Percentiles rank a stretch among this genome's conserved stretches.
Evolutionary conservation across 2,113 vertebrate genomes (phyloP).

Genomic region (Hiodon alosoides): DNA sequence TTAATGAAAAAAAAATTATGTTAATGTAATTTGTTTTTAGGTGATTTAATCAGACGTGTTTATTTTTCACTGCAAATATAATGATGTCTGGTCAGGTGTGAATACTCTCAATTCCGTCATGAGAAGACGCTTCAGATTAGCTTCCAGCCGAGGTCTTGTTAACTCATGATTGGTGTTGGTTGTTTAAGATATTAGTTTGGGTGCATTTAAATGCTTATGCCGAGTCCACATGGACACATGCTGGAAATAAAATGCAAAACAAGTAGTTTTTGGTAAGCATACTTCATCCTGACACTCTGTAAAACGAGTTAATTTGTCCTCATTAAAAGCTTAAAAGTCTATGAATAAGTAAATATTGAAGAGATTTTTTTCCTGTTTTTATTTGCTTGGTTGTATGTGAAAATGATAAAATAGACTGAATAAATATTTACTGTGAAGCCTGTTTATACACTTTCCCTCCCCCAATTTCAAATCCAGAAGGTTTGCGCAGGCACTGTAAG

Average conservation of each 20-base stretch:
- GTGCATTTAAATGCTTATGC: conserved; percentile 57
- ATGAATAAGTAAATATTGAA: conserved; percentile 73
- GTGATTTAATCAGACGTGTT: too few species aligned
- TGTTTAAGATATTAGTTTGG: conserved; percentile 42
- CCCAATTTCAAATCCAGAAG: conserved; percentile 44
- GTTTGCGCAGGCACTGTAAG: conserved; percentile 49
- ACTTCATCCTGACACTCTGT: conserved; percentile 66
- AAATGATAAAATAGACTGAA: conserved; percentile 47
- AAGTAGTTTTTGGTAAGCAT: conserved; percentile 65
- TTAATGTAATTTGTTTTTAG: too few species aligned
- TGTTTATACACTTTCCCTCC: conserved; percentile 52
- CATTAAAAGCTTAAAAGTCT: conserved; percentile 76
- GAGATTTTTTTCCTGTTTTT: conserved; percentile 49
- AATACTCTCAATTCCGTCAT: too few species aligned
- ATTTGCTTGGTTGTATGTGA: conserved; percentile 53
- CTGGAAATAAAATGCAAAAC: conserved; percentile 58
- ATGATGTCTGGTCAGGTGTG: too few species aligned
- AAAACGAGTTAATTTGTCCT: conserved; percentile 73
- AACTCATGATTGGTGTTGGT: conserved; percentile 39
- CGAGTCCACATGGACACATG: conserved; percentile 57
- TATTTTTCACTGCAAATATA: too few species aligned
- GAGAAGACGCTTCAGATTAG: conserved; percentile 31
- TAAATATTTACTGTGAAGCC: conserved; percentile 55
- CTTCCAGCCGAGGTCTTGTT: conserved; percentile 45
- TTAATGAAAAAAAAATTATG: not conserved